phyloP scores from a whole-genome alignment of 92 coral and sea anemone species.

The Diadumene lineata region DNA sequence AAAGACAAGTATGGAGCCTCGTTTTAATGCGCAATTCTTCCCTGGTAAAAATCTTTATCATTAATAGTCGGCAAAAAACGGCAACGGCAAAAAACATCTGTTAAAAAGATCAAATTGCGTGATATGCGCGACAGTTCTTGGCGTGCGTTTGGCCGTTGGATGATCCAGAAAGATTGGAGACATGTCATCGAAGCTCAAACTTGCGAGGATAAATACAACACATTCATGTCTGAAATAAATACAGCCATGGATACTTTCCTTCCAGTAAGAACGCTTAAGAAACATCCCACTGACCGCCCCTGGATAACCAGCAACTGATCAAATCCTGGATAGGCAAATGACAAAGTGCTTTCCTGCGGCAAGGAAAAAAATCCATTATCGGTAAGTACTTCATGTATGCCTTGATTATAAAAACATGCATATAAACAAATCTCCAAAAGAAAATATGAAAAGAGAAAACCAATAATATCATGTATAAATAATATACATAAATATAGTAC shows the following conservation, averaged over 20 bases:
- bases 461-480: too few species aligned
- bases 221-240: conserved; percentile 34
- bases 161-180: conserved; percentile 49
- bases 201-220: conserved; percentile 27
- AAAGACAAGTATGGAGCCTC: too few species aligned
- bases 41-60: too few species aligned
- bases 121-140: conserved; percentile 55
- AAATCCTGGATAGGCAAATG: neutral
- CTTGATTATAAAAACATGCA: too few species aligned
- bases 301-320: conserved; percentile 7
- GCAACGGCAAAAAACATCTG: conserved; percentile 2
- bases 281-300: conserved; percentile 14
- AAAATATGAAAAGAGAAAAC: too few species aligned
- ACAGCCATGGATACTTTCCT: neutral
- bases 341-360: neutral
- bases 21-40: too few species aligned
- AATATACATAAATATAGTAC: too few species aligned
- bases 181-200: conserved; percentile 26
- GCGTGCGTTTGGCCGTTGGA: conserved; percentile 54
- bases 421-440: too few species aligned
- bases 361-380: conserved; percentile 56
- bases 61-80: too few species aligned
- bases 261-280: neutral
- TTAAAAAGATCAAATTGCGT: conserved; percentile 19
- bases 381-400: too few species aligned